A percentile compares a stretch with the other conserved stretches of the same genome.
phyloP scores from a whole-genome alignment of 1,140 invertebrate species.

The Drosophila ananassae region DNA sequence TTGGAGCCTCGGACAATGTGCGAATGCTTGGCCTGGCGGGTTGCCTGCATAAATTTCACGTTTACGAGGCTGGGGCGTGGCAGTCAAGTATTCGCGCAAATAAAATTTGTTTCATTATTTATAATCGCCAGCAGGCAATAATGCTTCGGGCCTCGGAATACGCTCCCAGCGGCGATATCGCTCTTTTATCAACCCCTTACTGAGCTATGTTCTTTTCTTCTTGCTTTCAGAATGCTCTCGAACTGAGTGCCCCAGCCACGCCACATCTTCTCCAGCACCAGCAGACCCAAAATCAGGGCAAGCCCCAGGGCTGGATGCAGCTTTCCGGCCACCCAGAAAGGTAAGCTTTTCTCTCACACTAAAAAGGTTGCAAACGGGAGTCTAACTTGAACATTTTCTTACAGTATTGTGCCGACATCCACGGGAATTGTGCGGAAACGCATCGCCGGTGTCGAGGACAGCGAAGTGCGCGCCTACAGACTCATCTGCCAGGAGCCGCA shows the following conservation, averaged over 20 bases:
- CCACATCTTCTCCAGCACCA: conserved; percentile 89
- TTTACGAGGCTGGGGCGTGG: conserved; percentile 55
- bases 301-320: conserved; percentile 94
- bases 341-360: conserved; percentile 29
- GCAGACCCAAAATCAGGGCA: conserved; percentile 82
- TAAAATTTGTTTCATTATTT: conserved; percentile 71
- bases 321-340: conserved; percentile 95
- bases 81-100: conserved; percentile 30
- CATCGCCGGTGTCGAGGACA: conserved; percentile 90
- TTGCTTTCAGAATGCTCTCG: conserved; percentile 94
- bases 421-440: conserved; percentile 98
- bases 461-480: conserved; percentile 92
- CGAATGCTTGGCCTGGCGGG: conserved; percentile 52
- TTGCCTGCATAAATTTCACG: conserved; percentile 71
- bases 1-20: conserved; percentile 66
- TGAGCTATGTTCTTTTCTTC: conserved; percentile 14
- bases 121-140: conserved; percentile 52
- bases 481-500: conserved; percentile 90
- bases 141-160: conserved; percentile 9
- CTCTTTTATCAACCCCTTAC: conserved; percentile 14
- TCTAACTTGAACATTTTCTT: conserved; percentile 12
- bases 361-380: neutral
- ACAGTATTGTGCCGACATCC: conserved; percentile 94
- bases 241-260: conserved; percentile 95
- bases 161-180: conserved; percentile 9